These are phyloP conservation scores for Acanthurus tractus DNA, from an alignment of 2,797 vertebrate species.

Conservation along the genomic window DNA sequence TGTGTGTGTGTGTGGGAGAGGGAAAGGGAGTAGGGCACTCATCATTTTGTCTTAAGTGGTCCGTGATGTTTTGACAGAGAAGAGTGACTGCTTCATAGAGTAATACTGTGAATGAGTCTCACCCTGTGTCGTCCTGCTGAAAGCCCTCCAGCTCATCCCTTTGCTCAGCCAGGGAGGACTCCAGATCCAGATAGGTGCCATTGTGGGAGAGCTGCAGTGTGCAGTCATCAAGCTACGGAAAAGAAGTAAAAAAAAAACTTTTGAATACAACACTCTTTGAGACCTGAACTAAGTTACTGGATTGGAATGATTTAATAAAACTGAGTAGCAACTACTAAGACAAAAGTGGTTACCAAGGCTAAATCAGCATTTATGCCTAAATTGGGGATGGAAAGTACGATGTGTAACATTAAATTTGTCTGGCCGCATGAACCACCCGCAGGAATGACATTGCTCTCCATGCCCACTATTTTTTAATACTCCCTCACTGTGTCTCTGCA, in stretches of 20 bases:
- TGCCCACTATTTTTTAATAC: slow-evolving; percentile 27
- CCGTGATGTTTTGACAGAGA: slow-evolving; percentile 35
- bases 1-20: slow-evolving; percentile 4
- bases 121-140: slow-evolving; percentile 92
- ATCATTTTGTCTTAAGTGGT: slow-evolving; percentile 20
- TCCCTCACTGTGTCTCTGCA: slow-evolving; percentile 20
- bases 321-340: not conserved
- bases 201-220: slow-evolving; percentile 95
- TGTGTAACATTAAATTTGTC: slow-evolving; percentile 23
- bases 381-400: slow-evolving; percentile 51
- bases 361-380: slow-evolving; percentile 26
- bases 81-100: slow-evolving; percentile 14
- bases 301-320: not conserved
- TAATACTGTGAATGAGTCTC: slow-evolving; percentile 68
- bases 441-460: slow-evolving; percentile 52
- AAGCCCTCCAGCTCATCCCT: slow-evolving; percentile 96
- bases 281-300: not conserved
- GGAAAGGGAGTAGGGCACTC: not conserved
- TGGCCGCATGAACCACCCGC: slow-evolving; percentile 42
- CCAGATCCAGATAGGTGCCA: slow-evolving; percentile 95
- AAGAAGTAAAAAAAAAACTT: slow-evolving; percentile 14
- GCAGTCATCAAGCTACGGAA: slow-evolving; percentile 92
- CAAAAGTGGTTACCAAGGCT: slow-evolving; percentile 3
- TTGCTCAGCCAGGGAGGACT: slow-evolving; percentile 94
- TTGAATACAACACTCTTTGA: slow-evolving; percentile 3